Evolutionary conservation across 2,888 invertebrate species (phyloP).

Genomic region (Caenorhabditis angaria): DNA sequence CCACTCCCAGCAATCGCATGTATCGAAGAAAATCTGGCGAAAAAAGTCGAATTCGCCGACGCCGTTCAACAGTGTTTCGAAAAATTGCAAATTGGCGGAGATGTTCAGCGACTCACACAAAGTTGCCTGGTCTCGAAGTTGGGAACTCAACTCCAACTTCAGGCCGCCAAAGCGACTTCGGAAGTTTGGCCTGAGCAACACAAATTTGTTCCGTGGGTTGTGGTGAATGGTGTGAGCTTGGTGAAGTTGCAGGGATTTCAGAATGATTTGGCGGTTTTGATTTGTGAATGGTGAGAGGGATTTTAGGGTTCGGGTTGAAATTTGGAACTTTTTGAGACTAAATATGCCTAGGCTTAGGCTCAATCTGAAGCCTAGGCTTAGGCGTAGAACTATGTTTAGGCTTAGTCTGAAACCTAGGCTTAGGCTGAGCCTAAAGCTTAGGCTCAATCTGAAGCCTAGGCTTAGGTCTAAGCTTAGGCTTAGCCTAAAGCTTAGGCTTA

Average conservation of each 20-base stretch:
- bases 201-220: constrained; percentile 63
- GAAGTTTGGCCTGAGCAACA: constrained; percentile 60
- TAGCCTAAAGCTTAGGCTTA: no score
- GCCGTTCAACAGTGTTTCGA: constrained; percentile 56
- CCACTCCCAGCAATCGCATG: constrained; percentile 59
- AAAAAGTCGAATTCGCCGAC: constrained; percentile 49
- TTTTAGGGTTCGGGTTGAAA: neutral
- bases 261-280: constrained; percentile 48
- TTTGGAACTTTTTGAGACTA: neutral
- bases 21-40: constrained; percentile 48
- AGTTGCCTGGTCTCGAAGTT: constrained; percentile 58
- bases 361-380: no score
- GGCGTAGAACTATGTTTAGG: no score
- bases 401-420: no score
- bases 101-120: constrained; percentile 53
- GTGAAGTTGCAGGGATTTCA: constrained; percentile 43
- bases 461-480: no score
- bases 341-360: no score
- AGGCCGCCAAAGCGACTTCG: constrained; percentile 57
- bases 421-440: no score
- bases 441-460: no score
- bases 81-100: constrained; percentile 48
- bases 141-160: constrained; percentile 55
- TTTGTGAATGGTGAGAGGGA: constrained; percentile 51
- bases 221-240: constrained; percentile 63